Percentiles rank a stretch among this genome's conserved stretches.
These are phyloP conservation scores for Congeria kusceri DNA, from an alignment of 2,888 invertebrate genomes.

Conservation along the genomic window DNA sequence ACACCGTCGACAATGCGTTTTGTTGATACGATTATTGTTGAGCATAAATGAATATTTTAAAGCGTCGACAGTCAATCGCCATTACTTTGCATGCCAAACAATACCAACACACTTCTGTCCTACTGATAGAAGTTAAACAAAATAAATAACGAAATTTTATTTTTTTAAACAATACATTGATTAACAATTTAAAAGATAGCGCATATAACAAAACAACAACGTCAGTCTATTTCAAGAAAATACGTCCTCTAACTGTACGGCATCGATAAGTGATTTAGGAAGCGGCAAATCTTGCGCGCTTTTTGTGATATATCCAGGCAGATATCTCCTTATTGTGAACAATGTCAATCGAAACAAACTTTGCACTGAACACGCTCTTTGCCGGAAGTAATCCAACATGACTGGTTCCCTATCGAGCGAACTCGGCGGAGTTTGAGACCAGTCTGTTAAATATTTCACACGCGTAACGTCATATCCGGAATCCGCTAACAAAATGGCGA, in stretches of 20 bases:
- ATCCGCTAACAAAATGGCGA: constrained; percentile 64
- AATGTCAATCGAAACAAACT: constrained; percentile 40
- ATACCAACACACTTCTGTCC: too few species aligned
- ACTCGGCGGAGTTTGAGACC: constrained; percentile 51
- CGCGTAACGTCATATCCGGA: constrained; percentile 69
- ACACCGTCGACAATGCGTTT: too few species aligned
- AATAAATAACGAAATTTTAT: not conserved
- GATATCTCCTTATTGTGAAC: constrained; percentile 19
- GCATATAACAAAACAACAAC: too few species aligned
- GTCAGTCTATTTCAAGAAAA: constrained; percentile 30
- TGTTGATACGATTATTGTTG: too few species aligned
- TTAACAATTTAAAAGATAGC: not conserved
- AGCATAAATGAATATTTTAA: too few species aligned
- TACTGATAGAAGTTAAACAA: too few species aligned
- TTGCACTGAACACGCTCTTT: constrained; percentile 44
- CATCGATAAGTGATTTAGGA: constrained; percentile 47
- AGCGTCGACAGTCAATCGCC: too few species aligned
- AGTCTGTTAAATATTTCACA: constrained; percentile 57
- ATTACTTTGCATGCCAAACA: too few species aligned
- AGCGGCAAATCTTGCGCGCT: constrained; percentile 42
- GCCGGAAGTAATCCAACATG: constrained; percentile 58
- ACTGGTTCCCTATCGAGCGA: constrained; percentile 42
- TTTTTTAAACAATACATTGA: too few species aligned
- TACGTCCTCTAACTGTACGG: constrained; percentile 37
- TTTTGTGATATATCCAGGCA: constrained; percentile 27